Evolutionary conservation across 2,888 invertebrate species (phyloP), one percentile per base, ranked within the genome.

Genomic region (Campaea margaritaria): DNA sequence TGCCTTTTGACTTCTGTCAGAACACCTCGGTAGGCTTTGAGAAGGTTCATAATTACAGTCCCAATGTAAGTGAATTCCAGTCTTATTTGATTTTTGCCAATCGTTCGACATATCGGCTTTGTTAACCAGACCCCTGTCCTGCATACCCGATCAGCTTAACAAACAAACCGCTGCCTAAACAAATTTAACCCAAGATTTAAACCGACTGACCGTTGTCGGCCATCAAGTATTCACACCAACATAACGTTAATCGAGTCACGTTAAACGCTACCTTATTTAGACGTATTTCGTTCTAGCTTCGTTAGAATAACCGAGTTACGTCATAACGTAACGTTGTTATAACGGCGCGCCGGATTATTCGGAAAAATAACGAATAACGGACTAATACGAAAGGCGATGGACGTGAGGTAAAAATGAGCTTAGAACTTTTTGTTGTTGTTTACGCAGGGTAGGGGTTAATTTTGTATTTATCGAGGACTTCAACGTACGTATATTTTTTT

Each of bases 281-380:
- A 54, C 53, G 49, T 46, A 41, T 50, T 59, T 50, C 59, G 59
- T 53, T 49, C 21, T 47, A 56, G 60, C 55, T 61, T 61, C 60
- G 60, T 61, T 61, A 61, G 55, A 61, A 52, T 61, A 61, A 61
- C 60, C 55, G 47, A 45, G 55, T 60, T 60, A 60, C 50, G 60
- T 60, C 60, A 50, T 49, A 50, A 31, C 45, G 50, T 59, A 54
- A 59, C 50, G 46, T 42, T 14, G 49, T 53, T 60, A 60, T 47
- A 51, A 46, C 59, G 55, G 55, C 16, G 16, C 58, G 50, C 21
- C 13, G 60, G 60, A 55, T 60, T 60, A 60, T 61, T 56, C 55
- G 49, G 46, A 61, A 61, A 60, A 61, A 61, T 61, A 59, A 55
- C 60, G 45, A 50, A 55, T 50, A 60, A 61, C 55, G 28, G 51